Base-by-base conservation (phyloP, 2,797 vertebrate genomes). In the Malacoraja senta region DNA sequence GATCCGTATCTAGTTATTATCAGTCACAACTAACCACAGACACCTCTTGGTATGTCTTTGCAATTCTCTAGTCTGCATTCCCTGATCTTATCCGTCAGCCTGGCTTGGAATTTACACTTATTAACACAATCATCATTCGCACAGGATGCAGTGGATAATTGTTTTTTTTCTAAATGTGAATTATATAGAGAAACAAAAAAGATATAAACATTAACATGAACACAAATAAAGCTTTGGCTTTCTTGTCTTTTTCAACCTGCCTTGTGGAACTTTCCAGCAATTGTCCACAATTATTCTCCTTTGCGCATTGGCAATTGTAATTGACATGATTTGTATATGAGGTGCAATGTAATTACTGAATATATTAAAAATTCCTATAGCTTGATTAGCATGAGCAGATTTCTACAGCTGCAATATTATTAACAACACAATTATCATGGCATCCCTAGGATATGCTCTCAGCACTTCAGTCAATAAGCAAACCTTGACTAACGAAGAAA, bases 341-440 rank as follows among this genome's bases (percentile, higher is more conserved):
- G 97, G 96, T 96, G 97, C 97, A 97, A 98, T 97, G 98, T 97
- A 98, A 98, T 98, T 97, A 97, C 95, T 96, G 96, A 97, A 98
- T 97, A 97, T 97, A 97, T 97, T 97, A 97, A 98, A 97, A 97
- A 96, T 97, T 96, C 96, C 97, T 96, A 95, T 96, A 96, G 97
- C 97, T 98, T 98, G 97, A 98, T 98, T 98, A 98, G 97, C 97
- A 96, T 96, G 96, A 97, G 96, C 97, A 97, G 97, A 97, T 98
- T 98, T 97, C 96, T 95, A 95, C 97, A 97, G 98, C 97, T 97
- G 96, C 96, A 97, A 97, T 97, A 98, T 97, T 98, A 97, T 97
- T 97, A 98, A 97, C 96, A 96, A 97, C 97, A 97, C 97, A 97
- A 98, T 98, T 97, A 97, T 96, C 96, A 96, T 95, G 95, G 96